phyloP scores from a whole-genome alignment of 2,888 invertebrate species.

The Drosophila merina region DNA sequence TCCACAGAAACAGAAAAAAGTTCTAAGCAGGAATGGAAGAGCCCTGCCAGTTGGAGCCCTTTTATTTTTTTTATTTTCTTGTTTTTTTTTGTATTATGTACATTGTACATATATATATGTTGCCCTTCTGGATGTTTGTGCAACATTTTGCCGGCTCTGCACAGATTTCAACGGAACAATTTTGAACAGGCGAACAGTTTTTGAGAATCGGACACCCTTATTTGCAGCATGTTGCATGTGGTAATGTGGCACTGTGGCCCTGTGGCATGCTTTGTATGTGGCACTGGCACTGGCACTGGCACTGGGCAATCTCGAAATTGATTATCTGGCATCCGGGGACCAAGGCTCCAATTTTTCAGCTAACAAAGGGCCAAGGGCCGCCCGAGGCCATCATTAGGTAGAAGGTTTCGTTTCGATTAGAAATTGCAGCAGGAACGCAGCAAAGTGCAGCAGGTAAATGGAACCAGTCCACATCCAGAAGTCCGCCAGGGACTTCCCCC shows the following conservation, averaged over 20 bases:
- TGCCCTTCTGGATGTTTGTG: slow-evolving; percentile 55
- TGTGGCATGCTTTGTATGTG: slow-evolving; percentile 23
- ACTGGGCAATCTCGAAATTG: slow-evolving; percentile 27
- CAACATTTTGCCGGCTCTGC: slow-evolving; percentile 74
- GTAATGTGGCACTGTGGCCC: slow-evolving; percentile 43
- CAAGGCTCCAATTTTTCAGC: slow-evolving; percentile 60
- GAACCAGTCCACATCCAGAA: slow-evolving; percentile 3
- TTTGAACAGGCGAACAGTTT: slow-evolving; percentile 68
- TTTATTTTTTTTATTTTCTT: not conserved
- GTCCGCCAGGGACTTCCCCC: slow-evolving; percentile 11
- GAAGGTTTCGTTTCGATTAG: slow-evolving; percentile 84
- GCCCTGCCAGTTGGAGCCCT: not conserved
- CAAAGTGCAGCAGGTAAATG: slow-evolving; percentile 62
- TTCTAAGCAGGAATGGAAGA: slow-evolving; percentile 42
- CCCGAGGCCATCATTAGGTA: slow-evolving; percentile 78
- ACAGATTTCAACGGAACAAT: slow-evolving; percentile 82
- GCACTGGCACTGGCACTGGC: slow-evolving; percentile 16
- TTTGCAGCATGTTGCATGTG: slow-evolving; percentile 64
- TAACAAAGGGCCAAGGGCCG: slow-evolving; percentile 67
- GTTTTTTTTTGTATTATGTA: slow-evolving; percentile 10
- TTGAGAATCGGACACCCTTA: slow-evolving; percentile 2
- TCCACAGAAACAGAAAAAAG: slow-evolving; percentile 15
- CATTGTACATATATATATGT: slow-evolving; percentile 13
- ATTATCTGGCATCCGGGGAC: slow-evolving; percentile 14
- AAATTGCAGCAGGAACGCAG: slow-evolving; percentile 82